Base-by-base conservation (phyloP, 2,797 vertebrate genomes). In the Dermochelys coriacea region DNA sequence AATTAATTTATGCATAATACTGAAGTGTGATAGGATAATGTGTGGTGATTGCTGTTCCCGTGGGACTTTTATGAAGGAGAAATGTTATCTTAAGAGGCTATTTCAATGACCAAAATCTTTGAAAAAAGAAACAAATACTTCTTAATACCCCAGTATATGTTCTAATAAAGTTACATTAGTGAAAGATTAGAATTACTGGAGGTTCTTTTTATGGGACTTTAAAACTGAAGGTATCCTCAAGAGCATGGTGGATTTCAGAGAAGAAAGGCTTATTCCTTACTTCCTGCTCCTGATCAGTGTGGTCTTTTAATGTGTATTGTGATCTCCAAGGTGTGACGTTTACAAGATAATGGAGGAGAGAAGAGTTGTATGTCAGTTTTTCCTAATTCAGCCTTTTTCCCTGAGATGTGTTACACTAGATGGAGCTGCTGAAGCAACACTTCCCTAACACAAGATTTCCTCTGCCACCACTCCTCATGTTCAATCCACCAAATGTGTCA, bases 281-380 rank as follows among this genome's bases (percentile, higher is more conserved):
- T 2, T 71, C 37, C 21, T 71, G 37, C 19, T 12, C 71, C 10
- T 23, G 25, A 88, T 77, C 91, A 89, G 52, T 59, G 80, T 25
- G 51, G 74, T 81, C 79, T 82, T 82, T 90, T 82, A 55, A 88
- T 71, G 94, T 45, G 27, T 83, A 49, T 92, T n/a, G 79, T 61
- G 68, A 89, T 52, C 41, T 90, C 64, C 16, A 15, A 92, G 59
- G 71, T 59, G 14, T 5, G 91, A 41, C 71, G 37, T 41, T 71
- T 41, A 41, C 25, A 18, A 71, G 68, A 71, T 23, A 71, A 71
- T 25, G n/a, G 19, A 41, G 88, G 12, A 92, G 29, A 27, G 49
- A 89, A 94, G 41, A 89, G 89, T 89, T 93, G 81, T 71, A 79
- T 81, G 80, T 84, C 23, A 54, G 45, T 49, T 80, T 55, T 82